A percentile compares a stretch with the other conserved stretches of the same genome.
Conservation (phyloP, 1,140 invertebrate species). For the Cryptotermes secundus region DNA sequence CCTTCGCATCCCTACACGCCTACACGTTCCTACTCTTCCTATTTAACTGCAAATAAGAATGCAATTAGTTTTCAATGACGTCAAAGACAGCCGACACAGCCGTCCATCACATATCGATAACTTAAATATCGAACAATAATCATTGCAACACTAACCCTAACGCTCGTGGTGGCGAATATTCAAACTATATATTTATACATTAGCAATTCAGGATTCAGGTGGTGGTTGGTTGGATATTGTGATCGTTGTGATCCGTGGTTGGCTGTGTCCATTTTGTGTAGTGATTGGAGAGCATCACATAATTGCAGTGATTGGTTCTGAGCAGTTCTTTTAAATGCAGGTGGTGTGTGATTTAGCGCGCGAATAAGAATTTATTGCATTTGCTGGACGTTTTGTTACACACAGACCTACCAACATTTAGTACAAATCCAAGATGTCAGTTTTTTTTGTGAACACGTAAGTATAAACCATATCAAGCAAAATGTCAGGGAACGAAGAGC, state of each 20-base stretch:
- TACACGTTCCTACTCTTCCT: no score
- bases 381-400: neutral
- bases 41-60: no score
- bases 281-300: constrained; percentile 35
- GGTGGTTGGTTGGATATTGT: no score
- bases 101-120: no score
- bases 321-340: constrained; percentile 31
- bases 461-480: constrained; percentile 38
- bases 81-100: no score
- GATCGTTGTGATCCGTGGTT: no score
- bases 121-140: no score
- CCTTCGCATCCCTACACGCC: no score
- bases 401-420: neutral
- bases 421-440: constrained; percentile 45
- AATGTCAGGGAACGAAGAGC: neutral
- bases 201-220: constrained; percentile 29
- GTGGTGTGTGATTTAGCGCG: constrained; percentile 32
- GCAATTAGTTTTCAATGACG: no score
- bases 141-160: neutral
- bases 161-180: neutral
- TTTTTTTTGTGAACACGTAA: constrained; percentile 55
- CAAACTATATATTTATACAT: neutral
- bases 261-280: constrained; percentile 34
- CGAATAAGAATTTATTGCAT: neutral
- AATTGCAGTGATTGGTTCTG: constrained; percentile 35